phyloP scores from a whole-genome alignment of 2,113 vertebrate genomes.

The Aptenodytes patagonicus region DNA sequence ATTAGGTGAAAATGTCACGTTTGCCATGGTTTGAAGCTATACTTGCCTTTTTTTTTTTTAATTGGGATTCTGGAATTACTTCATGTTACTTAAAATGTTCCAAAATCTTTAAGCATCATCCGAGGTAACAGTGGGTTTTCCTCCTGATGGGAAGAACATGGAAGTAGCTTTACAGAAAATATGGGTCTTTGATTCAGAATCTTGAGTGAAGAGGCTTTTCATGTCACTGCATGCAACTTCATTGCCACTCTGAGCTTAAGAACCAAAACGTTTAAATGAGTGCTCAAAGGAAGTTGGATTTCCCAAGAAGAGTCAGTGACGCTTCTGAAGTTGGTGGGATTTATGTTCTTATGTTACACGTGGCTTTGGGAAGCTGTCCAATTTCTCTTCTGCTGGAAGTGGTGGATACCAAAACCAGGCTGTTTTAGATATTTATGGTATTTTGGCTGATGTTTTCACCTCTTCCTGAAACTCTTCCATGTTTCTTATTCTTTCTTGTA shows the following conservation, averaged over 20 bases:
- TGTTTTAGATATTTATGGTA: not conserved
- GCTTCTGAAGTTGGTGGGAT: not conserved
- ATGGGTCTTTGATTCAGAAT: slow-evolving; percentile 1
- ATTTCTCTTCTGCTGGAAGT: slow-evolving; percentile 24
- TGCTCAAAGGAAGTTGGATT: slow-evolving; percentile 40
- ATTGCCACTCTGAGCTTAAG: slow-evolving; percentile 48
- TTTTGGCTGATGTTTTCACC: slow-evolving; percentile 35
- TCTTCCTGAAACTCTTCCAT: slow-evolving; percentile 61
- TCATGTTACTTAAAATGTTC: not conserved
- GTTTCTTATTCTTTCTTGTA: slow-evolving; percentile 50
- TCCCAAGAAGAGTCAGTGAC: slow-evolving; percentile 21
- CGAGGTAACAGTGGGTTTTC: not conserved
- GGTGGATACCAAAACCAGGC: slow-evolving; percentile 11
- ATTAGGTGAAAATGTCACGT: not conserved
- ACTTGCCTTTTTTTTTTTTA: not conserved
- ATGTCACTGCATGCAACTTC: slow-evolving; percentile 42
- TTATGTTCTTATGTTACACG: not conserved
- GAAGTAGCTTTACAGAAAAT: slow-evolving; percentile 48
- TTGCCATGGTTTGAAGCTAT: not conserved
- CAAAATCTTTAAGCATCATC: not conserved
- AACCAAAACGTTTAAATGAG: not conserved
- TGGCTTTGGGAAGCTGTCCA: slow-evolving; percentile 34
- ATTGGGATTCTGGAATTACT: not conserved
- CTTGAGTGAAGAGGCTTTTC: slow-evolving; percentile 16
- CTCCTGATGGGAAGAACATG: slow-evolving; percentile 39